A percentile compares a stretch with the other conserved stretches of the same genome.
These are phyloP conservation scores for Casuarius casuarius DNA, from an alignment of 2,113 vertebrate genomes.

Conservation along the genomic window DNA sequence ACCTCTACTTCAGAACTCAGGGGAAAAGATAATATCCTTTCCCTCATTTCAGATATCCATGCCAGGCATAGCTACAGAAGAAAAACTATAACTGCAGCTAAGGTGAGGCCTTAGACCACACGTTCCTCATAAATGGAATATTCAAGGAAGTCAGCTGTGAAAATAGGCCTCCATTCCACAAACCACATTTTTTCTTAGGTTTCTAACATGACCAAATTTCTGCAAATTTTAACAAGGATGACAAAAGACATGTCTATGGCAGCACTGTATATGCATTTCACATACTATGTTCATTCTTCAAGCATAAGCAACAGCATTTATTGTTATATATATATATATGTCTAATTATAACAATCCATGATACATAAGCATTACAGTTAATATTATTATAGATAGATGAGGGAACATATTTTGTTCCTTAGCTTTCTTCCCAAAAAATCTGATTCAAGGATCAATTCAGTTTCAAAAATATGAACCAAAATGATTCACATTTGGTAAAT, in stretches of 20 bases:
- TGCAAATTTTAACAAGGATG: neutral
- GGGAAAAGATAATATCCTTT: neutral
- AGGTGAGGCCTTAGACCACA: neutral
- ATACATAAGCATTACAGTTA: neutral
- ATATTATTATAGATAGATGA: neutral
- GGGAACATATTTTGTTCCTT: neutral
- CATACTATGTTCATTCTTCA: neutral
- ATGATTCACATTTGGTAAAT: neutral
- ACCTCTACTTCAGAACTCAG: neutral
- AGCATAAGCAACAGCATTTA: neutral
- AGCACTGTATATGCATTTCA: neutral
- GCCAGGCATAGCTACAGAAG: neutral
- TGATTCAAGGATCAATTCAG: neutral
- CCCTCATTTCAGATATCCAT: neutral
- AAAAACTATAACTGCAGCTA: neutral
- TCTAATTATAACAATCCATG: neutral
- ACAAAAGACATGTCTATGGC: neutral
- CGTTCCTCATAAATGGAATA: rapidly evolving
- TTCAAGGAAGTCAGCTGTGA: neutral
- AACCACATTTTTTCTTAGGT: neutral
- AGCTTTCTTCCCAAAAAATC: neutral
- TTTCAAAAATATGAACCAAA: neutral
- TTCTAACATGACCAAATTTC: neutral
- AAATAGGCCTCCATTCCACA: neutral
- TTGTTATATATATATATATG: neutral